Evolutionary conservation across 2,888 invertebrate species (phyloP).

Genomic region (Antheraea assamensis): DNA sequence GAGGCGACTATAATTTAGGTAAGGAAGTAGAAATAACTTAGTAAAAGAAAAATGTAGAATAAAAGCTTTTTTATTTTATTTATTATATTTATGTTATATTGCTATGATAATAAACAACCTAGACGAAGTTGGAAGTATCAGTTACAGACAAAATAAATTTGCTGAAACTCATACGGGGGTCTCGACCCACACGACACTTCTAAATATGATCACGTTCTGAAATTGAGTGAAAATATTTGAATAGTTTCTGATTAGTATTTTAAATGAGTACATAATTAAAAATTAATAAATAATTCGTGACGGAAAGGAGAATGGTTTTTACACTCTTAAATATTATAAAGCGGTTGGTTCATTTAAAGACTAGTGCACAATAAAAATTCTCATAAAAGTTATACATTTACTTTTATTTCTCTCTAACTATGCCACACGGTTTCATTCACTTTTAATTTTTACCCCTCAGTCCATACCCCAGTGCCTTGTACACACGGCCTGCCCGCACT

Average conservation of each 20-base stretch:
- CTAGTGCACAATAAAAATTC: not conserved
- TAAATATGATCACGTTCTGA: slow-evolving; percentile 2
- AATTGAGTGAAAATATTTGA: slow-evolving; percentile 21
- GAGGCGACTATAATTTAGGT: no score
- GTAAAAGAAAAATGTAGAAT: no score
- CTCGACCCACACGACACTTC: not conserved
- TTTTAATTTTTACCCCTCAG: no score
- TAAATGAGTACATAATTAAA: slow-evolving; percentile 19
- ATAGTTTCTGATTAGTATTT: slow-evolving; percentile 17
- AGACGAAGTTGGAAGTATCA: no score
- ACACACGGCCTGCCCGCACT: no score
- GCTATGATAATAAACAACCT: no score
- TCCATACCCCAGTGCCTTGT: no score
- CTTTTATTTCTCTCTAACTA: not conserved
- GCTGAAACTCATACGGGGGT: not conserved
- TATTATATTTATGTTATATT: no score
- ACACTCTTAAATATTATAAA: not conserved
- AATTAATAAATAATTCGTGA: slow-evolving; percentile 17
- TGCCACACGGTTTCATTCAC: no score
- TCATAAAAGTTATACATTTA: not conserved
- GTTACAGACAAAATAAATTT: not conserved
- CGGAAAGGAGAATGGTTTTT: slow-evolving; percentile 16
- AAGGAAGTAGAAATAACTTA: no score
- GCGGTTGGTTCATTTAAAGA: not conserved
- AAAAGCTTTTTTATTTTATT: no score